These are phyloP conservation scores for Macroramphosus scolopax DNA, from an alignment of 2,797 vertebrate genomes.

Conservation along the genomic window DNA sequence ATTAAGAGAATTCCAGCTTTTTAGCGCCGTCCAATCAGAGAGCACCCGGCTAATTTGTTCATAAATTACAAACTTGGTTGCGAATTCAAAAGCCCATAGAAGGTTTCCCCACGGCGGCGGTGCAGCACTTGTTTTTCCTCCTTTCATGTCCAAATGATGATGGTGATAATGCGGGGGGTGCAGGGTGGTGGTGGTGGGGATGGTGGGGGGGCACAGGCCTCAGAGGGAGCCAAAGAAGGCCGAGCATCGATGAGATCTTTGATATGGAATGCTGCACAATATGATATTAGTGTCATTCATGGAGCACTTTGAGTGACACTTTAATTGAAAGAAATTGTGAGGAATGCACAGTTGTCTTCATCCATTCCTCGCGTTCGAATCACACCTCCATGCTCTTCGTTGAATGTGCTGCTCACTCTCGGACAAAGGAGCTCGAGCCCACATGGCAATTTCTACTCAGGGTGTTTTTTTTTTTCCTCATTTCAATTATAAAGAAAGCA, in stretches of 20 bases:
- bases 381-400: conserved; percentile 57
- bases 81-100: conserved; percentile 70
- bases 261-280: conserved; percentile 65
- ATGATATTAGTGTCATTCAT: conserved; percentile 65
- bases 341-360: conserved; percentile 57
- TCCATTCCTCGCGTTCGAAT: conserved; percentile 60
- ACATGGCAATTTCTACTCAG: conserved; percentile 14
- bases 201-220: no score
- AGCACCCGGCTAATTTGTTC: conserved; percentile 50
- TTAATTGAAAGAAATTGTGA: conserved; percentile 60
- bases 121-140: conserved; percentile 63
- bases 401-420: conserved; percentile 36
- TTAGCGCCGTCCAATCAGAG: conserved; percentile 64
- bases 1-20: conserved; percentile 60
- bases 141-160: conserved; percentile 71
- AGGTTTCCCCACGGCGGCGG: conserved; percentile 69
- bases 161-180: conserved; percentile 63
- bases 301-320: conserved; percentile 58
- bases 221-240: no score
- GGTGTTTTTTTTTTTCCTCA: conserved; percentile 12
- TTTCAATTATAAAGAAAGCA: conserved; percentile 25
- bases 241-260: conserved; percentile 58
- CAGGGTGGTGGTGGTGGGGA: conserved; percentile 49
- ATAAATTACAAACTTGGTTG: conserved; percentile 61
- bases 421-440: conserved; percentile 47